Base-by-base conservation (phyloP, 2,113 vertebrate genomes). In the Motacilla alba region DNA sequence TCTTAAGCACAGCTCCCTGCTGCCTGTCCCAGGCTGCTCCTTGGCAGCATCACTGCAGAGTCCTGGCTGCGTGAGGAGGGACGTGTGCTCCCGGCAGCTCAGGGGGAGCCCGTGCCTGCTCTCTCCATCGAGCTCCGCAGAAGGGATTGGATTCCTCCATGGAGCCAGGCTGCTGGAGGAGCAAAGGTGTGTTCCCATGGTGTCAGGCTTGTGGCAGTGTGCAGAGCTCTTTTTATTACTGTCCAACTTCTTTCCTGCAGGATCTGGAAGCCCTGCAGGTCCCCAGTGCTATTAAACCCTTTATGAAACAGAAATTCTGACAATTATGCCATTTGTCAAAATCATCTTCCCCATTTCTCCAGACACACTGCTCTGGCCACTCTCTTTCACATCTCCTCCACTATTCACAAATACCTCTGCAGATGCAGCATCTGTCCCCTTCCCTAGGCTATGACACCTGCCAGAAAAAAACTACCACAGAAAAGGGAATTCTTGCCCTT, bases 51-150 rank as follows among this genome's bases (percentile, higher is more conserved):
- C 74, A 13, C 2, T 3, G 63, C 12, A 1, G 35, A 7, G 5
- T 22, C 75, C 56, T 1, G 0, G 7, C 41, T 49, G 59, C 0
- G 0, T 30, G 9, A 68, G 83, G 26, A 82, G 74, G 62, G 58
- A 10, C 0, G 0, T 0, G 3, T 0, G 1, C 79, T 35, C 9
- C 1, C 1, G 52, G 68, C 80, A 64, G 75, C 1, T 18, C 20
- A 0, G 30, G 81, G 52, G 43, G 75, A 31, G 20, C 30, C 59
- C 58, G 28, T 1, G 6, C 39, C 1, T 0, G 23, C 47, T 59
- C 26, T 59, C 41, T 76, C 58, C 37, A 0, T 2, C 13, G 5
- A 12, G 75, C 21, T 4, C 70, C 27, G 70, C 69, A 33, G 43
- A 37, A 81, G 23, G 33, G 35, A 15, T 18, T 28, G 46, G 12